These are phyloP conservation scores for Lethenteron reissneri DNA, from an alignment of 2,113 vertebrate genomes.

Conservation along the genomic window DNA sequence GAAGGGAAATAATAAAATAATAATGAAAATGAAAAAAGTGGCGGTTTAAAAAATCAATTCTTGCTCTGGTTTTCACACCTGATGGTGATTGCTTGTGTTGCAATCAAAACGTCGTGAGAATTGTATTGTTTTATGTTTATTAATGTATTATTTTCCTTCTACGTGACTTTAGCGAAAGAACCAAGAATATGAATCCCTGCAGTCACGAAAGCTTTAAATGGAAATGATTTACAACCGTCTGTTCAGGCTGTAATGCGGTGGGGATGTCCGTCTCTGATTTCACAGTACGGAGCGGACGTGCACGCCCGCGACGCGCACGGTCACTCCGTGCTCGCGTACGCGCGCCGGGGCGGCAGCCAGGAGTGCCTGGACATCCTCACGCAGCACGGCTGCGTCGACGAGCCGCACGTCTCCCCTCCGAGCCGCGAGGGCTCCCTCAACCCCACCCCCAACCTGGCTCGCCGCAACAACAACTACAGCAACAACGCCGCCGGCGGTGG, in stretches of 20 bases:
- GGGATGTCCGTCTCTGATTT: background rate
- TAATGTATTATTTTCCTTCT: too few relatives aligned
- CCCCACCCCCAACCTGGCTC: conserved; percentile 40
- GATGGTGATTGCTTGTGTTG: too few relatives aligned
- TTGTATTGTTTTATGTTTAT: too few relatives aligned
- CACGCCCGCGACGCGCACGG: conserved; percentile 68
- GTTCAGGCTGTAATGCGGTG: background rate
- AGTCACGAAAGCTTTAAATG: background rate
- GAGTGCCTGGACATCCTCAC: conserved; percentile 64
- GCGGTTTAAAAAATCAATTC: background rate
- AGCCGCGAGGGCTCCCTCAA: conserved; percentile 30
- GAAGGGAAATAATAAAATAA: too few relatives aligned
- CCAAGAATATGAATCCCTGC: too few relatives aligned
- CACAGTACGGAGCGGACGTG: conserved; percentile 73
- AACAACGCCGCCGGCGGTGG: conserved; percentile 28
- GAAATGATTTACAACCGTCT: background rate
- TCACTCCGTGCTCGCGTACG: conserved; percentile 74
- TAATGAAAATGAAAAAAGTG: background rate
- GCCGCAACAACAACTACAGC: conserved; percentile 61
- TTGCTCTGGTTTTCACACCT: too few relatives aligned
- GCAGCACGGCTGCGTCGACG: conserved; percentile 80
- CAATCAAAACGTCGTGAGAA: too few relatives aligned
- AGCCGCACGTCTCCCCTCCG: conserved; percentile 38
- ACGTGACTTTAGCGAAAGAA: too few relatives aligned
- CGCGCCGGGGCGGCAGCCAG: conserved; percentile 60